Conservation (phyloP, 2,888 invertebrate genomes). For the Rambutsinella grinnellia region DNA sequence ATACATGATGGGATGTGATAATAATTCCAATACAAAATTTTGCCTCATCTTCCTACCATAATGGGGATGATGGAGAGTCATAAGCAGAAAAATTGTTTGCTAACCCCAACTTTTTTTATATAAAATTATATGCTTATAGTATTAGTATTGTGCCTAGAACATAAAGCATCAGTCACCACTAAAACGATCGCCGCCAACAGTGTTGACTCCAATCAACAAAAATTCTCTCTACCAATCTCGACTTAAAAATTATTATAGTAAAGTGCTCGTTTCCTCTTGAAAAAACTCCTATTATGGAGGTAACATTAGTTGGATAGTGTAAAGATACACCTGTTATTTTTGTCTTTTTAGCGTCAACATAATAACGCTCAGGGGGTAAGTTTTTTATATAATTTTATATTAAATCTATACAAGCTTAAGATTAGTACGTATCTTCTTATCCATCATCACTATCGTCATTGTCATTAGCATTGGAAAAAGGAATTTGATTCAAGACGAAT, state of each 20-base stretch:
- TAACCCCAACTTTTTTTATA: not conserved
- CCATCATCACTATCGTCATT: too few relatives aligned
- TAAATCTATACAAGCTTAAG: too few relatives aligned
- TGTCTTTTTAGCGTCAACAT: too few relatives aligned
- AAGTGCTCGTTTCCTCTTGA: not conserved
- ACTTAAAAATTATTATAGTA: not conserved
- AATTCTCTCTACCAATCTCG: not conserved
- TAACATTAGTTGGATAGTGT: too few relatives aligned
- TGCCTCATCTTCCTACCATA: not conserved
- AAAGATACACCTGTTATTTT: too few relatives aligned
- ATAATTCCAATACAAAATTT: not conserved
- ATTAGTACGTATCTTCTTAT: too few relatives aligned
- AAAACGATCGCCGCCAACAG: not conserved
- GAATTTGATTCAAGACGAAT: too few relatives aligned
- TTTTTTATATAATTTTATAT: too few relatives aligned
- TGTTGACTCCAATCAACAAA: not conserved
- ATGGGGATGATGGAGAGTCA: conserved; percentile 18
- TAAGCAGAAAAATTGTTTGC: conserved; percentile 14
- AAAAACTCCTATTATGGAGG: too few relatives aligned
- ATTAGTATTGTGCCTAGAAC: not conserved
- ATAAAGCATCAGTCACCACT: not conserved
- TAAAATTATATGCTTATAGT: not conserved
- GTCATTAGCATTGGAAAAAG: too few relatives aligned
- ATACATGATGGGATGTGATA: not conserved
- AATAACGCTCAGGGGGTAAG: too few relatives aligned